Evolutionary conservation across 2,113 vertebrate genomes (phyloP), one percentile per base, ranked within the genome.

Genomic region (Anas platyrhynchos): DNA sequence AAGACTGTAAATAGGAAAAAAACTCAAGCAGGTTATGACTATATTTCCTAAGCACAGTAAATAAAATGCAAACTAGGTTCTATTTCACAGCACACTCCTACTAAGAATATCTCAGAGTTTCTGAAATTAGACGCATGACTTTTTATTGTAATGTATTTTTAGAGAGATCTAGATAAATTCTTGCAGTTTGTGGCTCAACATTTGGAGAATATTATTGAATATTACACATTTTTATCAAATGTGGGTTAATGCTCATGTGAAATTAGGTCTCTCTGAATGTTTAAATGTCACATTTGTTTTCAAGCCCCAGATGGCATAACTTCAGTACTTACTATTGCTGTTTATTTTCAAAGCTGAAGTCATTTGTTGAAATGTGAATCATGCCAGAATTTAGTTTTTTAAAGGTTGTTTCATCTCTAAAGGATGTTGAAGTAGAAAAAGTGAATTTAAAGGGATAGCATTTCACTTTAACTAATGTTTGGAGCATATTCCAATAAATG

Each of bases 341-440:
- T 95, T 96, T 97, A 41, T 96, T 96, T 97, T 93, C 75, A 80
- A 86, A 95, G 87, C 91, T 91, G 76, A 97, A 95, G 93, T 96
- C 22, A 92, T 97, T 94, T 95, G 90, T 95, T 97, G 95, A 94
- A 69, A 89, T 41, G 62, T 73, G 89, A 92, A 61, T 71, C 29
- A 1, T 74, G 67, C 81, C 93, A 95, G 73, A 56, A 69, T 43
- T 89, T 3, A 52, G 44, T 34, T 93, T 74, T 82, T 89, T 84
- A 84, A 73, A 76, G 62, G 44, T 52, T 93, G 63, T 78, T 38
- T 95, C 81, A 81, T 93, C 63, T 56, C 58, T 46, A 76, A 80
- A 41, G 55, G 66, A 20, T 71, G n/a, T 55, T 87, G 11, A 34
- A 88, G 58, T 31, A 72, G 87, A 68, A 80, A 34, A 71, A 31